Evolutionary conservation across 2,888 invertebrate genomes (phyloP).

Genomic region (Tortrix viridana): DNA sequence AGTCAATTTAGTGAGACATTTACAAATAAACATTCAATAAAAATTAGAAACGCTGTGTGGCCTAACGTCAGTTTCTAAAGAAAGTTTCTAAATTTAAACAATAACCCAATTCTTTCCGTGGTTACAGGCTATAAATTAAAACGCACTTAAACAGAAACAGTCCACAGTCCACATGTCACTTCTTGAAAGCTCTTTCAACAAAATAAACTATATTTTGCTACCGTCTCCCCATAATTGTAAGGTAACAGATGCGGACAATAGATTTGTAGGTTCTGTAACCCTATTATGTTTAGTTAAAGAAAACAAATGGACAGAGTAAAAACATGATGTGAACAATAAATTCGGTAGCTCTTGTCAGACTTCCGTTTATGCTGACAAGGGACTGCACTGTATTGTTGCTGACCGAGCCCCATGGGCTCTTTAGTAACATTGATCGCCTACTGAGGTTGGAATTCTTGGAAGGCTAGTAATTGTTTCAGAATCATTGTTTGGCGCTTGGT

Average conservation of each 20-base stretch:
- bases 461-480: constrained; percentile 45
- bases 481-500: constrained; percentile 38
- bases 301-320: constrained; percentile 70
- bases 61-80: constrained; percentile 40
- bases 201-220: constrained; percentile 83
- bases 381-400: constrained; percentile 65
- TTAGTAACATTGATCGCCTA: constrained; percentile 62
- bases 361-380: constrained; percentile 70
- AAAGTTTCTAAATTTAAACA: constrained; percentile 70
- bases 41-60: constrained; percentile 67
- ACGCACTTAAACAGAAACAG: constrained; percentile 62
- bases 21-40: constrained; percentile 32
- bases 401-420: constrained; percentile 62
- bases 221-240: constrained; percentile 65
- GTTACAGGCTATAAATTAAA: constrained; percentile 73
- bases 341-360: constrained; percentile 61
- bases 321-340: constrained; percentile 65
- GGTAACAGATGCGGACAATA: constrained; percentile 74
- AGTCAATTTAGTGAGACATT: constrained; percentile 4
- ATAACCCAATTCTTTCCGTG: constrained; percentile 70
- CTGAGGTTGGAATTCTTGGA: constrained; percentile 59
- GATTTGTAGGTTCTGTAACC: constrained; percentile 63
- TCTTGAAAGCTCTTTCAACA: constrained; percentile 72
- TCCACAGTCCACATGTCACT: constrained; percentile 75
- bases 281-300: constrained; percentile 71